phyloP scores from a whole-genome alignment of 1,140 invertebrate genomes.

The Nasonia vitripennis region DNA sequence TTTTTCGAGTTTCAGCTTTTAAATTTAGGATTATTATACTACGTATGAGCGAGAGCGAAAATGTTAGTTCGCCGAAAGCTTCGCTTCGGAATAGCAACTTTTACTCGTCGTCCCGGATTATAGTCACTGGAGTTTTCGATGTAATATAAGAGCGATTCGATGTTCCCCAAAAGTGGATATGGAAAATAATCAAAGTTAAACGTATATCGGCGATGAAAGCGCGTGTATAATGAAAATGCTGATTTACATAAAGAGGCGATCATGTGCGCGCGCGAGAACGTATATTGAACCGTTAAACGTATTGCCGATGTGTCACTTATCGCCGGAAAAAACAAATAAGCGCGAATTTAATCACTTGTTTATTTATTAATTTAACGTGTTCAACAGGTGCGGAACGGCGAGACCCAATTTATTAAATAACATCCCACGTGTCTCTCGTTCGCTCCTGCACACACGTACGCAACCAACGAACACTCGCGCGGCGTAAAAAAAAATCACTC shows the following conservation, averaged over 20 bases:
- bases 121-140: no score
- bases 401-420: conserved; percentile 40
- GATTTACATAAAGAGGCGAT: conserved; percentile 2
- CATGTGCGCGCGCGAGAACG: not conserved
- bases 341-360: conserved; percentile 47
- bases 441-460: not conserved
- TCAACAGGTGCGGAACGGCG: conserved; percentile 38
- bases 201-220: not conserved
- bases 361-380: conserved; percentile 48
- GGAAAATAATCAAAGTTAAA: not conserved
- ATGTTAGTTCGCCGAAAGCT: not conserved
- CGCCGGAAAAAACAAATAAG: conserved; percentile 41
- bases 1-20: not conserved
- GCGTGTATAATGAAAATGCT: no score
- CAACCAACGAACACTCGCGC: not conserved
- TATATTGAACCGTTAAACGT: conserved; percentile 29
- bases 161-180: not conserved
- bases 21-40: not conserved
- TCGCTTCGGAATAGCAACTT: not conserved
- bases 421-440: not conserved
- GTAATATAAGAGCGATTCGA: no score
- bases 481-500: not conserved
- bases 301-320: conserved; percentile 26
- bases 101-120: not conserved
- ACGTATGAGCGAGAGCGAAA: not conserved